Conservation (phyloP, 2,797 vertebrate genomes). For the Anguilla megastoma region DNA sequence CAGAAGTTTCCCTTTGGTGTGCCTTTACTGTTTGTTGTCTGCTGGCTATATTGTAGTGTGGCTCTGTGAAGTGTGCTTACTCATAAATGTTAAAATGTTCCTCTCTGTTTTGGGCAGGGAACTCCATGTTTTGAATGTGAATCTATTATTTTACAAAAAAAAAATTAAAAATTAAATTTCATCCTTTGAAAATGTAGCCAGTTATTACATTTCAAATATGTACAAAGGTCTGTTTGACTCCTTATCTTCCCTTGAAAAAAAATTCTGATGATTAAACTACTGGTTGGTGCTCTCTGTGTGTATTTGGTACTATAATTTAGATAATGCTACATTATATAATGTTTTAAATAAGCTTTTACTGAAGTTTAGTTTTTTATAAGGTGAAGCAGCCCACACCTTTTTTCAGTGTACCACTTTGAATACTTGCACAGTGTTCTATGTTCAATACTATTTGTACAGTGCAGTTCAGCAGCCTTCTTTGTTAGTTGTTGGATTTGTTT, state of each 20-base stretch:
- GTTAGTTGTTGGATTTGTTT: not conserved
- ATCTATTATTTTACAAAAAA: not conserved
- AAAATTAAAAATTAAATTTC: not conserved
- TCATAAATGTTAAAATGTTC: not conserved
- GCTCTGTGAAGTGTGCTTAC: constrained; percentile 6
- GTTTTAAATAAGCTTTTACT: not conserved
- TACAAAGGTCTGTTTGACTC: not conserved
- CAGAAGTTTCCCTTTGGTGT: not conserved
- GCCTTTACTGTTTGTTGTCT: not conserved
- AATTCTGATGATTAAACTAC: not conserved
- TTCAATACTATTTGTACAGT: not conserved
- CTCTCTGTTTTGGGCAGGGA: not conserved
- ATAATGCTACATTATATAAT: not conserved
- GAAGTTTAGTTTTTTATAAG: not conserved
- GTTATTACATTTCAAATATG: not conserved
- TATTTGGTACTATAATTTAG: not conserved
- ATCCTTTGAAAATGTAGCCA: not conserved
- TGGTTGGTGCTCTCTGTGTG: not conserved
- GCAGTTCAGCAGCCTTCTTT: not conserved
- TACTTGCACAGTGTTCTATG: not conserved
- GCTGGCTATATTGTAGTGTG: not conserved
- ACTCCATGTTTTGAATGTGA: not conserved
- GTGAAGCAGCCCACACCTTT: not conserved
- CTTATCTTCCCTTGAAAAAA: not conserved
- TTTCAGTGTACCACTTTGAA: not conserved